Conservation (phyloP, 2,888 invertebrate genomes). For the Drosophila macrothrix region DNA sequence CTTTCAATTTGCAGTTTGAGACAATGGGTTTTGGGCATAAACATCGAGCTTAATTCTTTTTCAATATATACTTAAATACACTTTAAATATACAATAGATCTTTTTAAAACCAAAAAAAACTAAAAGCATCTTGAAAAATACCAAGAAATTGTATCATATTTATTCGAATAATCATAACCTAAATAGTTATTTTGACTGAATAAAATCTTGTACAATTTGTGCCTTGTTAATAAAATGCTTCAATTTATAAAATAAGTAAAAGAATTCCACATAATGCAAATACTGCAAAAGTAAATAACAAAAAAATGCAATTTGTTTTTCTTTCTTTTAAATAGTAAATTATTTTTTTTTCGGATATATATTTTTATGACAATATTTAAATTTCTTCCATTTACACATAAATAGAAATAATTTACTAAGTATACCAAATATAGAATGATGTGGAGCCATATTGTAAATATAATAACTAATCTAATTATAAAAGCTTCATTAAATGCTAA, state of each 20-base stretch:
- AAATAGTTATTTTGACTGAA: not conserved
- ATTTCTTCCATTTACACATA: not conserved
- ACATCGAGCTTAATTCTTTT: not conserved
- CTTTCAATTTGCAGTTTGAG: not conserved
- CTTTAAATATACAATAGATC: accelerated
- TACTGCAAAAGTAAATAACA: not conserved
- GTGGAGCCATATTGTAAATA: not conserved
- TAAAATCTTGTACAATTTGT: not conserved
- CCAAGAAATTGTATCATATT: not conserved
- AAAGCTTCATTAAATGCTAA: not conserved
- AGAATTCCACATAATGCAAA: not conserved
- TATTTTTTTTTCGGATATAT: not conserved
- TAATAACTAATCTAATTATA: not conserved
- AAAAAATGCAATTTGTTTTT: not conserved
- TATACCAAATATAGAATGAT: not conserved
- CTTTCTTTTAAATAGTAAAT: not conserved
- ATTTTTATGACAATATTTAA: not conserved
- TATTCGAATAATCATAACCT: not conserved
- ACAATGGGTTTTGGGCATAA: not conserved
- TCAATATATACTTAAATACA: no score
- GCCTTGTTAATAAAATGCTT: not conserved
- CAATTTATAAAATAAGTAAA: not conserved
- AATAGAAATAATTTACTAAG: not conserved
- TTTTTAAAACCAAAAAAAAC: not conserved
- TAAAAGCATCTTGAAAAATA: not conserved